Base-by-base conservation (phyloP, 2,113 vertebrate species). In the Triplophysa tibetana region DNA sequence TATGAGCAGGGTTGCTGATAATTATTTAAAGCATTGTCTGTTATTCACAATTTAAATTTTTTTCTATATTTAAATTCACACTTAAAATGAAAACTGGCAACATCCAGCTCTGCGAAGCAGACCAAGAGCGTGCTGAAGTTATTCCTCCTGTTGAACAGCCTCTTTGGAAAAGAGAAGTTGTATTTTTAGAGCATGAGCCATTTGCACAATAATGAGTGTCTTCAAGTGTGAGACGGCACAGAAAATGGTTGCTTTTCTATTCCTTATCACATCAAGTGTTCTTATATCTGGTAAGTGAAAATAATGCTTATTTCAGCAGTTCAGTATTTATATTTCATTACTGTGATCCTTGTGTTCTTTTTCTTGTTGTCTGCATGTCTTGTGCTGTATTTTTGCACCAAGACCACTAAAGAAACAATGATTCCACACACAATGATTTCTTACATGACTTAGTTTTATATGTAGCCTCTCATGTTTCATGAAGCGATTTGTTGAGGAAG, bases 91-190 rank as follows among this genome's bases (percentile, higher is more conserved):
- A 63, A 56, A 16, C 0, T n/a, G 7, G 1, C 8, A 7, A 17
- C 23, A 58, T 48, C 41, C 29, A 56, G 13, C 12, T 26, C 33
- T 73, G 33, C 8, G 23, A 58, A n/a, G 19, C 19, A 58, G 54
- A 61, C 70, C 52, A 61, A 73, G 21, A 24, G 54, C 12, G 23
- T 41, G 33, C 43, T 60, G 45, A 75, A 75, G 23, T 78, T 26
- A 48, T 78, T 75, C 38, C 80, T n/a, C 52, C 26, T 75, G 70
- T 70, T 48, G 60, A 82, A 52, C 16, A 41, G 10, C 26, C 74
- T 8, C 75, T 41, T 45, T 67, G 77, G 62, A 85, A 85, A 85
- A 79, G 72, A 82, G 83, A 85, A 85, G 83, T 85, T 33, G n/a
- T 52, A 60, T 81, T 84, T 84, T 43, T 60, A 75, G 63, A 8